Conservation (phyloP, 2,113 vertebrate species). For the Ictidomys tridecemlineatus region DNA sequence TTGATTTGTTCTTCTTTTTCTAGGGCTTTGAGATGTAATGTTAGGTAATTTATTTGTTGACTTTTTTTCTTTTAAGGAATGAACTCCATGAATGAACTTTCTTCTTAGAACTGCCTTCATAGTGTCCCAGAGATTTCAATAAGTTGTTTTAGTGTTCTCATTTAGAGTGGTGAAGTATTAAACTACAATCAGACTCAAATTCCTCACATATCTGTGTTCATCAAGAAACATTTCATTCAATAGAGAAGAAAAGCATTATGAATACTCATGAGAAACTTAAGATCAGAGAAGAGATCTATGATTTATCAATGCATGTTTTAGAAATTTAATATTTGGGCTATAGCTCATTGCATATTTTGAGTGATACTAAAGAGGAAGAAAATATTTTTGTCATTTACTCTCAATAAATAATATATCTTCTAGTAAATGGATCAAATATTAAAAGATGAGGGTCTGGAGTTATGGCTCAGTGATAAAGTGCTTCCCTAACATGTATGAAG, state of each 20-base stretch:
- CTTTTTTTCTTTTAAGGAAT: no score
- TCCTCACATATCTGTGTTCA: not conserved
- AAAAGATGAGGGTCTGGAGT: not conserved
- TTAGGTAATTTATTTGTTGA: no score
- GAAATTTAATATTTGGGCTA: not conserved
- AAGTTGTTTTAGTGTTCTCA: no score
- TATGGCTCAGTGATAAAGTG: no score
- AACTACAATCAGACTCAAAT: not conserved
- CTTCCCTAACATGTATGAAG: no score
- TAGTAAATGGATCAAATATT: not conserved
- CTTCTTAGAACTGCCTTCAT: no score
- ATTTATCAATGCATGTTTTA: not conserved
- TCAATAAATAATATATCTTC: not conserved
- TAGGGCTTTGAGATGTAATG: no score
- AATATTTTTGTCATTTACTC: not conserved
- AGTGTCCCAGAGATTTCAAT: no score
- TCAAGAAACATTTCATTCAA: not conserved
- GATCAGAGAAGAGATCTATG: not conserved
- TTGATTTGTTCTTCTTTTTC: no score
- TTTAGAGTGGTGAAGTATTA: not conserved
- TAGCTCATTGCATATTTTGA: not conserved
- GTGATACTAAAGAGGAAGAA: not conserved
- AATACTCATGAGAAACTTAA: not conserved
- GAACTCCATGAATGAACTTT: no score
- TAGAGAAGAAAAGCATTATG: not conserved